Conservation (phyloP, 1,140 invertebrate species). For the Panulirus ornatus region DNA sequence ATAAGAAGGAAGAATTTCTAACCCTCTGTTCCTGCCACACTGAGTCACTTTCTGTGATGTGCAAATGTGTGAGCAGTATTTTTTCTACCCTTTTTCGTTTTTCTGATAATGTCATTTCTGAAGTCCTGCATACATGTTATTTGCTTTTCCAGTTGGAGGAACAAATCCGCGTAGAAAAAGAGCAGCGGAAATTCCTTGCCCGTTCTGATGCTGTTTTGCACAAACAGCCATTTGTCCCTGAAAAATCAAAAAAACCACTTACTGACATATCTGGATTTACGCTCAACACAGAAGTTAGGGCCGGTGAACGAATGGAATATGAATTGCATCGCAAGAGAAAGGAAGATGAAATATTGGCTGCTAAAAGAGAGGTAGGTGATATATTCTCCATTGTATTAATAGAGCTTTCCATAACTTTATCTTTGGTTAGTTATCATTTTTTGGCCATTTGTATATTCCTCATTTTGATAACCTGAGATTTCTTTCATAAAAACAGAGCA, state of each 20-base stretch:
- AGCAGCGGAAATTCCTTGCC: constrained; percentile 78
- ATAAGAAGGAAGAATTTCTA: too few relatives aligned
- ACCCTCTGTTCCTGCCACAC: too few relatives aligned
- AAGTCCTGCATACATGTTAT: too few relatives aligned
- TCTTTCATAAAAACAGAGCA: too few relatives aligned
- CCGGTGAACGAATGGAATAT: constrained; percentile 79
- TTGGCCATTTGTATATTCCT: too few relatives aligned
- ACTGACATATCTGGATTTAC: constrained; percentile 79
- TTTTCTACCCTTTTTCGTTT: too few relatives aligned
- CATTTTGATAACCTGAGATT: too few relatives aligned
- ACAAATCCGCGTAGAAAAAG: constrained; percentile 56
- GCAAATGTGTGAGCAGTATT: too few relatives aligned
- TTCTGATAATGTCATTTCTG: too few relatives aligned
- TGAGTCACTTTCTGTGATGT: too few relatives aligned
- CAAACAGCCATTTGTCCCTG: constrained; percentile 81
- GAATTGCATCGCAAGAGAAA: constrained; percentile 79
- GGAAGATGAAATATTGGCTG: constrained; percentile 77
- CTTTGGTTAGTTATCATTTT: too few relatives aligned
- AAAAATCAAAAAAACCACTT: constrained; percentile 77
- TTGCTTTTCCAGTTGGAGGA: constrained; percentile 74
- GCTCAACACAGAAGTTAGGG: constrained; percentile 80
- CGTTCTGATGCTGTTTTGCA: constrained; percentile 78
- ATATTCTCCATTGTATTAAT: not conserved
- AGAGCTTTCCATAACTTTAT: too few relatives aligned
- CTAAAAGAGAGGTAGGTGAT: constrained; percentile 65